Evolutionary conservation across 1,140 invertebrate species (phyloP).

Genomic region (Metaphire vulgaris): DNA sequence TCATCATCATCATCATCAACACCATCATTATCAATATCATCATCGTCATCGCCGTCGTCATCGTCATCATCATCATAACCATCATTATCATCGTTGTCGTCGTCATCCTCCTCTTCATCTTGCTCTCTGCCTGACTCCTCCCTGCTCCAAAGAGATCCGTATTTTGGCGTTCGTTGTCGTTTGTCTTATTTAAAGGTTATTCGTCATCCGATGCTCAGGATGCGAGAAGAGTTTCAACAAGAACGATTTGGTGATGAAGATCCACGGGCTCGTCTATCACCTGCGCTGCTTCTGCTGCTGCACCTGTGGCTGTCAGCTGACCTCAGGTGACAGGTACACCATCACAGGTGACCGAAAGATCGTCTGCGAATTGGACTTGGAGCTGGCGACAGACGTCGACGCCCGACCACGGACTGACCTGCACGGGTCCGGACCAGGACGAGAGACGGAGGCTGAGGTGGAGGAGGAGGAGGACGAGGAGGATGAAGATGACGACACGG

Average conservation of each 20-base stretch:
- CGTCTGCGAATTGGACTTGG: conserved; percentile 92
- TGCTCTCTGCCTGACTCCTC: no score
- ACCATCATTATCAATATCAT: no score
- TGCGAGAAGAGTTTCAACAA: conserved; percentile 86
- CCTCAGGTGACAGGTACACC: conserved; percentile 92
- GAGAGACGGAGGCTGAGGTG: no score
- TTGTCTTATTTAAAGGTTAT: conserved; percentile 43
- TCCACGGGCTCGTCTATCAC: conserved; percentile 93
- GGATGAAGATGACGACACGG: neutral
- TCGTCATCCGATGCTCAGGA: conserved; percentile 58
- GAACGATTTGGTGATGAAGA: conserved; percentile 96
- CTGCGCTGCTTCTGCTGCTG: conserved; percentile 94
- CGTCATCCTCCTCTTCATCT: no score
- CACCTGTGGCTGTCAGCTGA: conserved; percentile 79
- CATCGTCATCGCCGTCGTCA: no score
- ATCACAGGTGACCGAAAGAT: conserved; percentile 82
- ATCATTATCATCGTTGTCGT: no score
- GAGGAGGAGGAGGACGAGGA: neutral
- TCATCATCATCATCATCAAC: no score
- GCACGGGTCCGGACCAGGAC: no score
- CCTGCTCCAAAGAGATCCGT: no score
- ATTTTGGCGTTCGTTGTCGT: no score
- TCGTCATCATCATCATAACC: no score
- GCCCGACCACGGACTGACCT: no score
- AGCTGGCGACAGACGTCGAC: conserved; percentile 53